These are phyloP conservation scores for Troglohyphantes excavatus DNA, from an alignment of 2,888 invertebrate species.

Conservation along the genomic window DNA sequence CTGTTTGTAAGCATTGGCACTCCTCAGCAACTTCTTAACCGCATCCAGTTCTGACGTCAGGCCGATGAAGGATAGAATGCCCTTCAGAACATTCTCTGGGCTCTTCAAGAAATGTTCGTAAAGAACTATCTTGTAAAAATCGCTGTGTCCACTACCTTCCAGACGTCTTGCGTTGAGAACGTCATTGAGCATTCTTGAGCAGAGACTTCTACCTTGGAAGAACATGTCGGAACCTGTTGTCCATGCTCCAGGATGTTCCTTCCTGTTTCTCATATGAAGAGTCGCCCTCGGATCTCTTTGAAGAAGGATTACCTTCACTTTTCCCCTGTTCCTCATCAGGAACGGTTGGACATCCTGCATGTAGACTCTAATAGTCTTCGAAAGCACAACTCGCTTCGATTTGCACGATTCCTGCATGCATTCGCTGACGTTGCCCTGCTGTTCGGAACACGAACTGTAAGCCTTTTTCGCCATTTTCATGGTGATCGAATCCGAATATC, in stretches of 20 bases:
- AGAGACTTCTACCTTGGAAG: slow-evolving; percentile 72
- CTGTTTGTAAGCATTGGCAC: slow-evolving; percentile 43
- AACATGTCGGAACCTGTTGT: slow-evolving; percentile 63
- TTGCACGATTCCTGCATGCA: slow-evolving; percentile 55
- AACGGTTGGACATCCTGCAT: slow-evolving; percentile 59
- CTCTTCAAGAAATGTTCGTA: slow-evolving; percentile 70
- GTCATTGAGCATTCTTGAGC: slow-evolving; percentile 72
- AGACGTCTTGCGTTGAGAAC: slow-evolving; percentile 52
- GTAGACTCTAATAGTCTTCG: slow-evolving; percentile 62
- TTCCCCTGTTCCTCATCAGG: slow-evolving; percentile 38
- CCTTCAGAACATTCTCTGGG: slow-evolving; percentile 58
- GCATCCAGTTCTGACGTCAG: not conserved
- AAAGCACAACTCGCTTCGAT: slow-evolving; percentile 22
- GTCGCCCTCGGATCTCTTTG: slow-evolving; percentile 69
- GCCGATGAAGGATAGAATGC: slow-evolving; percentile 61
- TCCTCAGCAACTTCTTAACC: slow-evolving; percentile 40
- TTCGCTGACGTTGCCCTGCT: slow-evolving; percentile 24
- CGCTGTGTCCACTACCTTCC: slow-evolving; percentile 42
- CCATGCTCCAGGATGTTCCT: slow-evolving; percentile 36
- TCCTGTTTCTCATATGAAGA: slow-evolving; percentile 50
- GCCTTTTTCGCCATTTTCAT: slow-evolving; percentile 39
- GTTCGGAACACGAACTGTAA: not conserved
- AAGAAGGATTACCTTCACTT: slow-evolving; percentile 53
- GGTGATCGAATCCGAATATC: slow-evolving; percentile 57
- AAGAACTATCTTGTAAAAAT: slow-evolving; percentile 66